phyloP scores from a whole-genome alignment of 2,113 vertebrate species.

The Zapornia atra region DNA sequence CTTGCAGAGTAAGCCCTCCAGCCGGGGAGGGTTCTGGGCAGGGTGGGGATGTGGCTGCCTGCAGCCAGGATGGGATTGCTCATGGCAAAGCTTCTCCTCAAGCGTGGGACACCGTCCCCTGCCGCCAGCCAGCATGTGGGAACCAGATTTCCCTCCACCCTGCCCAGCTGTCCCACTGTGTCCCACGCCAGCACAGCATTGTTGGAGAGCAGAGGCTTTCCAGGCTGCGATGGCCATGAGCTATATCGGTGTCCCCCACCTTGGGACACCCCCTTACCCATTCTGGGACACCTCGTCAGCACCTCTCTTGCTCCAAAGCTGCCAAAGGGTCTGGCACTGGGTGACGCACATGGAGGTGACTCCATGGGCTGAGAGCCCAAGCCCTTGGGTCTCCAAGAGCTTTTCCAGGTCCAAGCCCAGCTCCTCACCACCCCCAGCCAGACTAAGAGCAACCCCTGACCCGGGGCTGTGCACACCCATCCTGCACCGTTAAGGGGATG shows the following conservation, averaged over 20 bases:
- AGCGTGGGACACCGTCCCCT: accelerated
- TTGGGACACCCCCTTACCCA: background rate
- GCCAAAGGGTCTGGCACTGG: background rate
- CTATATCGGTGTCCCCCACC: background rate
- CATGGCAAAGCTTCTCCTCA: background rate
- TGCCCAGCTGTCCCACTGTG: background rate
- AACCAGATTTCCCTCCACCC: background rate
- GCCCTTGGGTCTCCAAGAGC: background rate
- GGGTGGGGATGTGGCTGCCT: background rate
- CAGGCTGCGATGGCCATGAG: background rate
- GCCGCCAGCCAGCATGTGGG: background rate
- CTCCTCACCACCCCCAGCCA: background rate
- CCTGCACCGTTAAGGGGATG: accelerated
- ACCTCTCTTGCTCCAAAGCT: background rate
- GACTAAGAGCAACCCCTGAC: background rate
- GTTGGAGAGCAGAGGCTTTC: background rate
- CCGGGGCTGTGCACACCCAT: background rate
- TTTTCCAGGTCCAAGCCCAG: background rate
- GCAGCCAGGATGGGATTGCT: background rate
- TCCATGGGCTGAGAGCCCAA: background rate
- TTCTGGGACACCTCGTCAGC: background rate
- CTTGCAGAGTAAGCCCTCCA: background rate
- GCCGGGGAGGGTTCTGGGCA: background rate
- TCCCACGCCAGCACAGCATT: accelerated
- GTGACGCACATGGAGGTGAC: background rate